Base-by-base conservation (phyloP, 2,888 invertebrate species). In the Oscheius sp. region DNA sequence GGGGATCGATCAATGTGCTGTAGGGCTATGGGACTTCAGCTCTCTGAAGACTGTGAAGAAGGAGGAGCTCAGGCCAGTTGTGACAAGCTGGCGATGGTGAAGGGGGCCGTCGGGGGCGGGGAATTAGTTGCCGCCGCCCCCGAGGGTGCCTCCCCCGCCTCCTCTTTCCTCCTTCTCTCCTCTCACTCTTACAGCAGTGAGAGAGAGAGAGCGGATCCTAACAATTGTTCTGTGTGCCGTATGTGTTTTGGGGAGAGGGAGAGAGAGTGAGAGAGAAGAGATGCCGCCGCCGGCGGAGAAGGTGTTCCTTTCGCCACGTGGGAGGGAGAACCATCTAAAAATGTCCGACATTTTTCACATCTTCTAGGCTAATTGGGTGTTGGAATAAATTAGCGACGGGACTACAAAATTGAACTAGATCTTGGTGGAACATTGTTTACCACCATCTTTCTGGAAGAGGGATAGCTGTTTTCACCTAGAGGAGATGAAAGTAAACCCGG, bases 1-100 rank as follows among this genome's bases (percentile, higher is more conserved):
- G n/a, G n/a, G 15, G 55, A 33, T 55, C 55, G 33, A 55, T 55
- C 34, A 34, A 55, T 48, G 48, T 12, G n/a, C n/a, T n/a, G n/a
- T 48, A 15, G 23, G 48, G 48, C 48, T 48, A 20, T 20, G n/a
- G n/a, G 5, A n/a, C 42, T 42, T 17, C 12, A 12, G 37, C 42
- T 42, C 5, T n/a, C 42, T 42, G 29, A 15, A 52, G 4, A 48
- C 23, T 20, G 48, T 20, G 48, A 5, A 20, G 23, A 17, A 52
- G 52, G 6, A 27, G 29, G n/a, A n/a, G 42, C 42, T 29, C 52
- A n/a, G 15, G 25, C 27, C 48, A 23, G 20, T 46, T n/a, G 46
- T 17, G 42, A 17, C 15, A 15, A 42, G n/a, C 42, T 17, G 42
- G 42, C 42, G 42, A 34, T 10, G 6, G n/a, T n/a, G n/a, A n/a